Percentiles rank a stretch among this genome's conserved stretches.
phyloP scores from a whole-genome alignment of 2,113 vertebrate genomes.

The Phocoena sinus region DNA sequence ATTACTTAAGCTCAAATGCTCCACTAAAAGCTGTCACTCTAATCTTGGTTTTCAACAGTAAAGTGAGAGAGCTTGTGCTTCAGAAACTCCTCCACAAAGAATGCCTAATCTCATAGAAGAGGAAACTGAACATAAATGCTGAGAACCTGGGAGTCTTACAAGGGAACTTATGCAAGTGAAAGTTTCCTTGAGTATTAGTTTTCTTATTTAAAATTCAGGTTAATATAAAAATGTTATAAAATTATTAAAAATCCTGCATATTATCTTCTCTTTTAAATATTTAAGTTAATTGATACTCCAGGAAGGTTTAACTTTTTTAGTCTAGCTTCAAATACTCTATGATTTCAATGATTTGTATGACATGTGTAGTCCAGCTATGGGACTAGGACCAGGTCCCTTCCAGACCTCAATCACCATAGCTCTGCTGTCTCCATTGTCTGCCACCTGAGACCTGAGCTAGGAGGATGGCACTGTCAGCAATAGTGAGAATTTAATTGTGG shows the following conservation, averaged over 20 bases:
- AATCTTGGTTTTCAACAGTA: neutral
- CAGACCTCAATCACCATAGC: neutral
- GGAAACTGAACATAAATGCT: rapidly evolving
- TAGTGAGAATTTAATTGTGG: neutral
- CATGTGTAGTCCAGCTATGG: neutral
- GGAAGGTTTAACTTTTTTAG: neutral
- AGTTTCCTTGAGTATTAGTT: neutral
- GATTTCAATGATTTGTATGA: neutral
- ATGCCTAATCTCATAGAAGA: neutral
- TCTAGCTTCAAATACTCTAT: neutral
- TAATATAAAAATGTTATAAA: neutral
- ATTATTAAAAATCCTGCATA: too few relatives aligned
- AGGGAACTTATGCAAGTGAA: neutral
- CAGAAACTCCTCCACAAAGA: neutral
- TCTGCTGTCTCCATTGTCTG: neutral
- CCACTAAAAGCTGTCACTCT: neutral
- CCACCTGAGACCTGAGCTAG: neutral
- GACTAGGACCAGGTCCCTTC: neutral
- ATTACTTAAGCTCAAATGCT: neutral
- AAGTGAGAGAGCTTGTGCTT: neutral
- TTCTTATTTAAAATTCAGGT: neutral
- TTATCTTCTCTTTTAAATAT: neutral
- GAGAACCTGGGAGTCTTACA: too few relatives aligned
- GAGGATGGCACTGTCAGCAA: neutral
- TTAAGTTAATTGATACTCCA: neutral